These are phyloP conservation scores for Synergus itoensis DNA, from an alignment of 2,888 invertebrate species.

Conservation along the genomic window DNA sequence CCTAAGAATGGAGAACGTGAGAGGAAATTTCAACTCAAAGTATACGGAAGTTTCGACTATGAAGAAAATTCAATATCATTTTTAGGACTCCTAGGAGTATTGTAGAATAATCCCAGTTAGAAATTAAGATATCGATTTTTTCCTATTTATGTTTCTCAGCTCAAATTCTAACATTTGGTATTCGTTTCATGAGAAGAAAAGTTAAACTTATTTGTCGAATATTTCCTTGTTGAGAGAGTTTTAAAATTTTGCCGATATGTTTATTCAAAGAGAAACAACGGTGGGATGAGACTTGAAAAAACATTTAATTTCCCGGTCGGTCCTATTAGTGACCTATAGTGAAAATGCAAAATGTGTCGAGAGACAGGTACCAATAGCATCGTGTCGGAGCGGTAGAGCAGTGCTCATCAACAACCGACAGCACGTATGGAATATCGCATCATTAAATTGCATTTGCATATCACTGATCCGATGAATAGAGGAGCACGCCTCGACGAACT, in stretches of 20 bases:
- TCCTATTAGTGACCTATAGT: slow-evolving; percentile 34
- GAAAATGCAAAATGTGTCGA: slow-evolving; percentile 35
- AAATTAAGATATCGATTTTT: slow-evolving; percentile 15
- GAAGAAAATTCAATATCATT: slow-evolving; percentile 35
- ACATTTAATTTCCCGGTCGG: slow-evolving; percentile 22
- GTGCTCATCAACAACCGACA: slow-evolving; percentile 32
- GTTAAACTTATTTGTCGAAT: not conserved
- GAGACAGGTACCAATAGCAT: slow-evolving; percentile 15
- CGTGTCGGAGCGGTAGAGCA: not conserved
- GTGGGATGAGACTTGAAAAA: not conserved
- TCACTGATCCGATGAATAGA: slow-evolving; percentile 70
- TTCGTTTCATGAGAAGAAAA: not conserved
- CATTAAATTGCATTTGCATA: slow-evolving; percentile 76
- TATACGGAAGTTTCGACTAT: slow-evolving; percentile 10
- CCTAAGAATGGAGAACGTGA: slow-evolving; percentile 24
- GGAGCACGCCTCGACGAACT: slow-evolving; percentile 66
- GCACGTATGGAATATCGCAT: slow-evolving; percentile 64
- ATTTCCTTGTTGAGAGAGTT: not conserved
- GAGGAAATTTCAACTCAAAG: slow-evolving; percentile 15
- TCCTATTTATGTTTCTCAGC: not conserved
- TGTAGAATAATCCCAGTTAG: slow-evolving; percentile 20
- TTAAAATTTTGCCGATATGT: not conserved
- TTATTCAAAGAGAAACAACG: slow-evolving; percentile 9
- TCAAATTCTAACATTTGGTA: not conserved
- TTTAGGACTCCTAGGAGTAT: slow-evolving; percentile 3